Evolutionary conservation across 2,888 invertebrate genomes (phyloP), one percentile per base, ranked within the genome.

Genomic region (Leptinotarsa peninsularis): DNA sequence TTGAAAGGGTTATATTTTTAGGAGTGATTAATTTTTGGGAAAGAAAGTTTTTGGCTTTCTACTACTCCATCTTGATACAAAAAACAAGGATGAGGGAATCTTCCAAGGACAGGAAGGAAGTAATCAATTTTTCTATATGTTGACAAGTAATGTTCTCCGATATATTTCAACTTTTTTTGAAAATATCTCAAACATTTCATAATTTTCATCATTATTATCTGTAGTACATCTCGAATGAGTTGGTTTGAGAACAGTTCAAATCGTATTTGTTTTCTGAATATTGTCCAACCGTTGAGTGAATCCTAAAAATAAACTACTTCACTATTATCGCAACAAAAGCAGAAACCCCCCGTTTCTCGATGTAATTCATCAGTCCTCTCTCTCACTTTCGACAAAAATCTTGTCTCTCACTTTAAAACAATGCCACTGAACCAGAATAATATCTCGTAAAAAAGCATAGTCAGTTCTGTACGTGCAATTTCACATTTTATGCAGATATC

Each of bases 341-440:
- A 77, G 79, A 83, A 83, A 82, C 81, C 81, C 73, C 81, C 79
- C 78, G 81, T 82, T 82, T 81, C 82, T 78, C 79, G 80, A 78
- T 83, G 82, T 83, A 78, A 78, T 82, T 79, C 81, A 81, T 83
- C 83, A 83, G 83, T 82, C 80, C 73, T 74, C 75, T 80, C 78
- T 82, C 82, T 82, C 81, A 75, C 71, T 75, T 60, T 58, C 68
- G 56, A 69, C 56, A 69, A 73, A 33, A 73, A 54, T 43, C 66
- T 72, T 68, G 43, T 60, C 67, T 71, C 69, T 63, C 54, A 63
- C 68, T 66, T 72, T 69, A 33, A 70, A 69, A 49, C 69, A 76
- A 50, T 56, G 67, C 52, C 67, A 49, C 72, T 76, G 67, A 68
- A 63, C 76, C 76, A 74, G 76, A 76, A 71, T 72, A 72, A 70